Conservation (phyloP, 2,888 invertebrate genomes). For the Diarsia rubi region DNA sequence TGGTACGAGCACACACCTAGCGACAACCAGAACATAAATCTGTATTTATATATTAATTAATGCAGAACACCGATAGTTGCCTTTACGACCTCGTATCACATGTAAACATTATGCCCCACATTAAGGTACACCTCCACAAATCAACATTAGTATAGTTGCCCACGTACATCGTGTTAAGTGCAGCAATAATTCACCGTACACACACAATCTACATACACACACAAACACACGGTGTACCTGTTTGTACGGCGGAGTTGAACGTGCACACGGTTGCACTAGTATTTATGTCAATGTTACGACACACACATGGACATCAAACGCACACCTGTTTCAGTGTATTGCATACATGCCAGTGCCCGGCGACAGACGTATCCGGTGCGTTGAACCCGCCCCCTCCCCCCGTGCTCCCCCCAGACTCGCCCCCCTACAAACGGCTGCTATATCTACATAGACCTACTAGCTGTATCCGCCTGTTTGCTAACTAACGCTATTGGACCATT, state of each 20-base stretch:
- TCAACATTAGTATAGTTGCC: slow-evolving; percentile 78
- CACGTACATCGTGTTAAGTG: slow-evolving; percentile 79
- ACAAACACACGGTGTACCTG: slow-evolving; percentile 42
- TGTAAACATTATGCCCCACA: slow-evolving; percentile 85
- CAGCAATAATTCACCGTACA: slow-evolving; percentile 80
- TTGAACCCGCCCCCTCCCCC: slow-evolving; percentile 83
- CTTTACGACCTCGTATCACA: slow-evolving; percentile 81
- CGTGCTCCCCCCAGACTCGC: slow-evolving; percentile 69
- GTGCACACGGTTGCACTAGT: slow-evolving; percentile 79
- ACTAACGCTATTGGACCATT: slow-evolving; percentile 76
- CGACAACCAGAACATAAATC: slow-evolving; percentile 68
- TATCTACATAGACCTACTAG: slow-evolving; percentile 73
- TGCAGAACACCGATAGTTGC: slow-evolving; percentile 67
- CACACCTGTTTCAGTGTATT: slow-evolving; percentile 82
- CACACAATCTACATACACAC: slow-evolving; percentile 69
- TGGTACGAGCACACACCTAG: slow-evolving; percentile 57
- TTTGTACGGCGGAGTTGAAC: slow-evolving; percentile 63
- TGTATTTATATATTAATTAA: slow-evolving; percentile 77
- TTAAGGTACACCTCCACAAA: slow-evolving; percentile 79
- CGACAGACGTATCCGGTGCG: slow-evolving; percentile 90
- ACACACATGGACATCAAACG: slow-evolving; percentile 73
- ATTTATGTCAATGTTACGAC: slow-evolving; percentile 90
- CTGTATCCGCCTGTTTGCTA: slow-evolving; percentile 77
- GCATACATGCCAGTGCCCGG: slow-evolving; percentile 80
- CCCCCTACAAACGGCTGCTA: slow-evolving; percentile 70